These are phyloP conservation scores for Toxotes chatareus DNA, from an alignment of 2,113 vertebrate species.

Conservation along the genomic window DNA sequence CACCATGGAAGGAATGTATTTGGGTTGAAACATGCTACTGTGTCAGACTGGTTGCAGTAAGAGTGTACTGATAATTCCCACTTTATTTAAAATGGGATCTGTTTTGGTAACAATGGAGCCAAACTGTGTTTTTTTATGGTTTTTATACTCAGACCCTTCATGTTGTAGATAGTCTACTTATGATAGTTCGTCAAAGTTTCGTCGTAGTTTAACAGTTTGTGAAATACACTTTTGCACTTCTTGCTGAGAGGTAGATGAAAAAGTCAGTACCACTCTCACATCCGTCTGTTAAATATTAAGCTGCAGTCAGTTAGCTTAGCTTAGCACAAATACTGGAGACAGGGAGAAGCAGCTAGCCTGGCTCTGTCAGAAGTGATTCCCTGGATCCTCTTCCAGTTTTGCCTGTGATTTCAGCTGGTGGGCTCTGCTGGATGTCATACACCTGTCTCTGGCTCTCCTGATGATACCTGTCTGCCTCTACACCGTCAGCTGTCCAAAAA, in stretches of 20 bases:
- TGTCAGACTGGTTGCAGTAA: slow-evolving; percentile 15
- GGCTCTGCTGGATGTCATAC: not conserved
- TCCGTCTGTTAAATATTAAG: not conserved
- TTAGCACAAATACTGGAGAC: not conserved
- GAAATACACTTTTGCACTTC: not conserved
- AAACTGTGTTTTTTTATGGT: not conserved
- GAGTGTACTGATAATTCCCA: slow-evolving; percentile 24
- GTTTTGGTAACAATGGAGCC: not conserved
- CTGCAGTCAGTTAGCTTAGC: not conserved
- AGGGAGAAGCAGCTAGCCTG: not conserved
- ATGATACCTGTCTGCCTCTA: not conserved
- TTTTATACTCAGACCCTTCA: not conserved
- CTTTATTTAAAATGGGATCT: not conserved
- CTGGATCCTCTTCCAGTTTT: not conserved
- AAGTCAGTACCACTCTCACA: slow-evolving; percentile 1
- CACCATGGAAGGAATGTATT: slow-evolving; percentile 5
- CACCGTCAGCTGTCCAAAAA: not conserved
- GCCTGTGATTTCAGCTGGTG: too few species aligned
- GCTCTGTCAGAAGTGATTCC: not conserved
- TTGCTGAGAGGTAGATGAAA: not conserved
- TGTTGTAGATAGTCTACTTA: not conserved
- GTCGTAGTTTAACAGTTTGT: not conserved
- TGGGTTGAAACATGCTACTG: slow-evolving; percentile 10
- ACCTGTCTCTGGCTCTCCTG: not conserved
- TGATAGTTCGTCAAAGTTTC: slow-evolving; percentile 1